Conservation (phyloP, 2,113 vertebrate genomes). For the Brienomyrus brachyistius region DNA sequence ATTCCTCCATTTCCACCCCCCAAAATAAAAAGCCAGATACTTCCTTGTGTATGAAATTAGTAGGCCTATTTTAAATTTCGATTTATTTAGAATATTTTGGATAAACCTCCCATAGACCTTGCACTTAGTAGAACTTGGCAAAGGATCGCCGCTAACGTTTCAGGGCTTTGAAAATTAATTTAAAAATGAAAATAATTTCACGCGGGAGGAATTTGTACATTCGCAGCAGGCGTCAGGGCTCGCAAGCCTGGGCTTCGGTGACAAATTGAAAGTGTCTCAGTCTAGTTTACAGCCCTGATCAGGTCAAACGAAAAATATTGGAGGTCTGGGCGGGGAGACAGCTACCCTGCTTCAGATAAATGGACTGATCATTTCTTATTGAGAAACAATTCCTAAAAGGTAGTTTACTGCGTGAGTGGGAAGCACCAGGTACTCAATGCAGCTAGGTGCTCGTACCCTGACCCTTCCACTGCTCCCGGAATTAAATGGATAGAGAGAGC, state of each 20-base stretch:
- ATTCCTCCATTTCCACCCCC: background rate
- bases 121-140: background rate
- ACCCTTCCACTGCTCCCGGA: slow-evolving; percentile 76
- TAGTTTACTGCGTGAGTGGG: slow-evolving; percentile 86
- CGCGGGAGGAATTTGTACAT: slow-evolving; percentile 62
- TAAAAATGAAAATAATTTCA: slow-evolving; percentile 38
- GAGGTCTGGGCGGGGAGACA: slow-evolving; percentile 82
- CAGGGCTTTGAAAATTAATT: slow-evolving; percentile 25
- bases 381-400: slow-evolving; percentile 97
- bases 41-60: background rate
- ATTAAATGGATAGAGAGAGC: slow-evolving; percentile 83
- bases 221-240: slow-evolving; percentile 64
- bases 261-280: slow-evolving; percentile 85
- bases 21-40: background rate
- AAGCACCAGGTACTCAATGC: slow-evolving; percentile 75
- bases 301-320: slow-evolving; percentile 89
- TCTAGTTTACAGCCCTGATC: slow-evolving; percentile 91
- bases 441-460: slow-evolving; percentile 78
- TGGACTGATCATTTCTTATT: slow-evolving; percentile 96
- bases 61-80: background rate
- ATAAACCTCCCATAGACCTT: background rate
- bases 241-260: slow-evolving; percentile 58
- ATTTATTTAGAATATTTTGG: background rate
- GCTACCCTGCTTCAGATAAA: slow-evolving; percentile 89
- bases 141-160: background rate